Percentiles rank a stretch among this genome's conserved stretches.
Conservation (phyloP, 2,113 vertebrate genomes). For the Pseudorectes ferrugineus region DNA sequence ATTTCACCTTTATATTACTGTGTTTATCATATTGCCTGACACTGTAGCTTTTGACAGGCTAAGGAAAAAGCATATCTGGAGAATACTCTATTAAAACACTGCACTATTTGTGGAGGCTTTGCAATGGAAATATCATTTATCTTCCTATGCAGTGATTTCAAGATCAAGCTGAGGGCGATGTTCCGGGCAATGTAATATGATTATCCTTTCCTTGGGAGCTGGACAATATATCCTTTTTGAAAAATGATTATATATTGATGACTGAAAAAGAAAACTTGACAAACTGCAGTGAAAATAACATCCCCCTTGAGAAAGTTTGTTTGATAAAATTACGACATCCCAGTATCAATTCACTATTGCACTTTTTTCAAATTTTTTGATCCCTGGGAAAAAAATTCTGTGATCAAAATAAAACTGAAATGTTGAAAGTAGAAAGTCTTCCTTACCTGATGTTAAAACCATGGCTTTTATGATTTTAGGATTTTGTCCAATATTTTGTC, state of each 20-base stretch:
- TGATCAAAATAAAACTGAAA: not conserved
- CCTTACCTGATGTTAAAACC: not conserved
- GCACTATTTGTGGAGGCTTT: conserved; percentile 25
- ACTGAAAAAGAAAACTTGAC: conserved; percentile 24
- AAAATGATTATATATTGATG: conserved; percentile 44
- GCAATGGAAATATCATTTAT: conserved; percentile 18
- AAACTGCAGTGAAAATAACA: conserved; percentile 9
- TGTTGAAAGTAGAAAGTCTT: not conserved
- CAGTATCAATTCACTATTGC: not conserved
- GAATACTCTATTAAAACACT: not conserved
- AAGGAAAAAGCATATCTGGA: not conserved
- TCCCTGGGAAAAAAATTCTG: not conserved
- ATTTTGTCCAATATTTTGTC: not conserved
- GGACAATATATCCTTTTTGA: conserved; percentile 7
- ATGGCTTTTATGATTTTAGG: not conserved
- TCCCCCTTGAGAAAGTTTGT: not conserved
- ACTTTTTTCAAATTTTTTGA: not conserved
- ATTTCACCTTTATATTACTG: not conserved
- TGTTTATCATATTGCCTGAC: not conserved
- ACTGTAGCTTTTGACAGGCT: not conserved
- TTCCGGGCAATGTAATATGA: conserved; percentile 28
- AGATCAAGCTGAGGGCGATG: conserved; percentile 20
- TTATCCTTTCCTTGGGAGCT: not conserved
- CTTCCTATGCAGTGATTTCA: conserved; percentile 37
- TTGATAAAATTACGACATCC: conserved; percentile 13